These are phyloP conservation scores for Hirtodrosophila trivittata DNA, from an alignment of 2,888 invertebrate species.

Conservation along the genomic window DNA sequence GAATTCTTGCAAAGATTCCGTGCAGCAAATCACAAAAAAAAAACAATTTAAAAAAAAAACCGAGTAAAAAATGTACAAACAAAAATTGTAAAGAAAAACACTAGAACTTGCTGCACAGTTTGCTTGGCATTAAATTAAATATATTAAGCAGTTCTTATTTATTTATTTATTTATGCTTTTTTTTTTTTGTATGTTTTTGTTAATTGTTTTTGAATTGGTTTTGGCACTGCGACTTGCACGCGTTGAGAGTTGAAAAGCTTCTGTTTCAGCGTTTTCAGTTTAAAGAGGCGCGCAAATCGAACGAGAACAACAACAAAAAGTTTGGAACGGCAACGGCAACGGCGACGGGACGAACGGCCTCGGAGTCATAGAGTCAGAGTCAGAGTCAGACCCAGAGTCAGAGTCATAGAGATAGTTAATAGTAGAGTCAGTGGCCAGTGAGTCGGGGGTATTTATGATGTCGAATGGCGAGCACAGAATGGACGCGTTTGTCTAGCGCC, in stretches of 20 bases:
- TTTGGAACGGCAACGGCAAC: background rate
- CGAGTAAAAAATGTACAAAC: background rate
- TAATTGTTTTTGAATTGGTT: slow-evolving; percentile 9
- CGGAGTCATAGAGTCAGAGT: slow-evolving; percentile 14
- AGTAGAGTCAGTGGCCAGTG: slow-evolving; percentile 2
- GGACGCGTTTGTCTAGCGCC: slow-evolving; percentile 72
- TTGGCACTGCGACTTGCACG: slow-evolving; percentile 28
- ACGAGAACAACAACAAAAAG: slow-evolving; percentile 2
- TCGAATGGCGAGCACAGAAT: slow-evolving; percentile 75
- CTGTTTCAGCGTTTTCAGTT: slow-evolving; percentile 32
- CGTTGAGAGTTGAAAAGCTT: slow-evolving; percentile 58
- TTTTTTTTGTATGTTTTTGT: slow-evolving; percentile 10
- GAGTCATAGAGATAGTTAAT: slow-evolving; percentile 11
- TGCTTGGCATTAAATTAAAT: slow-evolving; percentile 7
- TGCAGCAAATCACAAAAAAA: slow-evolving; percentile 13
- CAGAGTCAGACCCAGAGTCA: background rate
- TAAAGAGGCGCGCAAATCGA: slow-evolving; percentile 47
- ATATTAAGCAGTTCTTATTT: background rate
- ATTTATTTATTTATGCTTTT: background rate
- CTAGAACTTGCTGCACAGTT: slow-evolving; percentile 1
- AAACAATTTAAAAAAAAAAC: slow-evolving; percentile 6
- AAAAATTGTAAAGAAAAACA: slow-evolving; percentile 5
- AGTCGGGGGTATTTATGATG: slow-evolving; percentile 28
- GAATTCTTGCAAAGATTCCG: slow-evolving; percentile 19
- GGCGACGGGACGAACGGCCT: slow-evolving; percentile 16